These are phyloP conservation scores for Ecliptopera silaceata DNA, from an alignment of 2,888 invertebrate genomes.

Conservation along the genomic window DNA sequence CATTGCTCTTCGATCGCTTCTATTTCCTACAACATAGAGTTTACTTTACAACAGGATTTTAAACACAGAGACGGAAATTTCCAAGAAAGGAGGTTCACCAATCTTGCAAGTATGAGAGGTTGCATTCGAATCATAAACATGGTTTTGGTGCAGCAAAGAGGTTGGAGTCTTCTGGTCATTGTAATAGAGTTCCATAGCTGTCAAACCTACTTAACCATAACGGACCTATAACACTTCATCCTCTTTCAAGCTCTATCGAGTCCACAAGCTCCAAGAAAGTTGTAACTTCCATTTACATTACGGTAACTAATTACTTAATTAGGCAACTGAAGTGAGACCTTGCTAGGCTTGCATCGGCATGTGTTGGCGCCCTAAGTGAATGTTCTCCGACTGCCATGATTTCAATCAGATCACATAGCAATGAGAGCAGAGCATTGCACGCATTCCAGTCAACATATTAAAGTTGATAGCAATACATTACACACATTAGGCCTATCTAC, in stretches of 20 bases:
- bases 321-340: conserved; percentile 1
- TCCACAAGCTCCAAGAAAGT: too few relatives aligned
- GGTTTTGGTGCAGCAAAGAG: too few relatives aligned
- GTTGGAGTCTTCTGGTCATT: too few relatives aligned
- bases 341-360: not conserved
- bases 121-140: too few relatives aligned
- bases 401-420: not conserved
- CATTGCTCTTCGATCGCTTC: conserved; percentile 98
- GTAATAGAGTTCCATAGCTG: too few relatives aligned
- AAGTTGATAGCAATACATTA: conserved; percentile 11
- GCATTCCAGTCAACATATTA: conserved; percentile 1
- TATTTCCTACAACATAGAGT: conserved; percentile 87
- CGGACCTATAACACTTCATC: too few relatives aligned
- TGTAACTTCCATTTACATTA: too few relatives aligned
- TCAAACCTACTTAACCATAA: too few relatives aligned
- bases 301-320: not conserved
- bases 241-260: too few relatives aligned
- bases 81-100: too few relatives aligned
- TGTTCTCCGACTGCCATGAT: conserved; percentile 1
- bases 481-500: too few relatives aligned
- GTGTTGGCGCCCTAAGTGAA: conserved; percentile 4
- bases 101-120: too few relatives aligned
- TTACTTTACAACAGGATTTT: not conserved
- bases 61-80: not conserved
- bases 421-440: conserved; percentile 20